Base-by-base conservation (phyloP, 2,888 invertebrate species). In the Drosophila longiperda region DNA sequence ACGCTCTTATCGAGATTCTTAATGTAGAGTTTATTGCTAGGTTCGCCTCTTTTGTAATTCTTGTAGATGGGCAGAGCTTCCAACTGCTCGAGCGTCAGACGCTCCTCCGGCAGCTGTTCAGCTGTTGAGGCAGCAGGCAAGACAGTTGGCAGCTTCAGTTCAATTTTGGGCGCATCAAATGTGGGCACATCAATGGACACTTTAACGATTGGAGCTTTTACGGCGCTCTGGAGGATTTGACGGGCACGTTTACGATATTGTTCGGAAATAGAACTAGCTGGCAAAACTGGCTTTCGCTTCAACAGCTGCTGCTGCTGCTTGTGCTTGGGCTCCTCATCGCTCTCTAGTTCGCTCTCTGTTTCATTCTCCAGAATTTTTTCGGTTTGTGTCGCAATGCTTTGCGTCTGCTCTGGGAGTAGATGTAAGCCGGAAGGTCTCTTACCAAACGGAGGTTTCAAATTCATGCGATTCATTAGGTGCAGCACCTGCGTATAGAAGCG, bases 381-480 rank as follows among this genome's bases (percentile, higher is more conserved):
- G 1, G 93, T 93, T 86, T 93, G 93, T 3, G 89, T 91, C n/a
- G 66, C 75, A 8, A 59, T 12, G 61, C 66, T 42, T 78, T 81
- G 40, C 38, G 67, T 9, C 0, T 29, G 36, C 15, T 52, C 45
- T 2, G 50, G 3, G 1, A 52, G 68, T 1, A 67, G 7, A 8
- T 66, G 4, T 0, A 82, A 4, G 1, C 68, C 62, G 8, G 59
- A 12, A 8, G 73, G 33, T 29, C 80, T 83, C 79, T 93, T 91
- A 23, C 94, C 94, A 93, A 99, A 98, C 0, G 99, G 99, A 50
- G 96, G 95, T 23, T 97, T 96, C 57, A 99, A 93, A 92, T 96
- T 97, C 98, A 99, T 98, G 93, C 96, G 97, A 92, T 99, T 99
- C 98, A 99, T 98, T 61, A 99, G 94, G 93, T 99, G 98, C 54